Evolutionary conservation across 2,797 vertebrate genomes (phyloP).

Genomic region (Pseudomugil tenellus): DNA sequence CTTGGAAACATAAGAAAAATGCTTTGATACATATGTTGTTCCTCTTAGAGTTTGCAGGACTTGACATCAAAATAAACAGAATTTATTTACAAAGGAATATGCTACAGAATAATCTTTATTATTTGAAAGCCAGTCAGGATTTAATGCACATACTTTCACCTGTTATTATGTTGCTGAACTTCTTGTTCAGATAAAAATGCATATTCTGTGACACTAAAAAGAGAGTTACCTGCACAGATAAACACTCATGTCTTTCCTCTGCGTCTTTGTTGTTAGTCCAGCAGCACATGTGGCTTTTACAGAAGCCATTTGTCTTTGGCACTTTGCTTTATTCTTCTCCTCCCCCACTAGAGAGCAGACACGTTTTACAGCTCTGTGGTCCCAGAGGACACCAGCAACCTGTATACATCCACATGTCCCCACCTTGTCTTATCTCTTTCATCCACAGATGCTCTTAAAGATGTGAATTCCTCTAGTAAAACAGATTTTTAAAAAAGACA

Average conservation of each 20-base stretch:
- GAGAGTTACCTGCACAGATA: constrained; percentile 17
- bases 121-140: not conserved
- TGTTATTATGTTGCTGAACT: not conserved
- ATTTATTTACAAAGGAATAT: not conserved
- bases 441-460: constrained; percentile 38
- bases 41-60: not conserved
- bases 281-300: constrained; percentile 73
- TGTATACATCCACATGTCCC: constrained; percentile 38
- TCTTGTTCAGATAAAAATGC: constrained; percentile 18
- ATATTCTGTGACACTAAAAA: constrained; percentile 15
- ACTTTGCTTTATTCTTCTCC: constrained; percentile 74
- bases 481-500: constrained; percentile 18
- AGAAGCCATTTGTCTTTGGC: constrained; percentile 77
- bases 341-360: constrained; percentile 74
- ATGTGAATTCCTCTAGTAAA: constrained; percentile 56
- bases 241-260: constrained; percentile 22
- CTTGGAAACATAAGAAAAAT: not conserved
- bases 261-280: constrained; percentile 69
- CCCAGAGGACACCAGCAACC: constrained; percentile 50
- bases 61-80: not conserved
- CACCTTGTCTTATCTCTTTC: constrained; percentile 35
- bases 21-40: not conserved
- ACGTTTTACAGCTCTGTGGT: constrained; percentile 72
- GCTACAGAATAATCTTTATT: not conserved
- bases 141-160: not conserved